These are phyloP conservation scores for Esox lucius DNA, from an alignment of 2,797 vertebrate genomes.

Conservation along the genomic window DNA sequence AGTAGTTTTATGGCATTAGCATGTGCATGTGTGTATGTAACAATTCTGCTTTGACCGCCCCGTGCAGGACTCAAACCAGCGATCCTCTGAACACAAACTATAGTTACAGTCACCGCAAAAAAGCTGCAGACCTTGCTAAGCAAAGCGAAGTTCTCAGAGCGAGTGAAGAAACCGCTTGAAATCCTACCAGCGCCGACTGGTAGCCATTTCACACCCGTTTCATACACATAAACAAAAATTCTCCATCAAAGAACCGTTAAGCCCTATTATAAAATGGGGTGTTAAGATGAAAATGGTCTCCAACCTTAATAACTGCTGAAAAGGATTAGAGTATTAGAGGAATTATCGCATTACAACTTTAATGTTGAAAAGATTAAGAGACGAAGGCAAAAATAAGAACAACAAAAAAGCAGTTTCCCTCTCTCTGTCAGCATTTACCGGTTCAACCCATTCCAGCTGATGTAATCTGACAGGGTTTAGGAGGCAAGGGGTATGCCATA, in stretches of 20 bases:
- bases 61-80: no score
- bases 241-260: not conserved
- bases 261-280: not conserved
- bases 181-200: no score
- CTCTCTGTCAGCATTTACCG: not conserved
- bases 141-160: no score
- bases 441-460: not conserved
- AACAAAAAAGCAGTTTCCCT: not conserved
- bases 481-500: slow-evolving; percentile 41
- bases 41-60: no score
- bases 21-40: not conserved
- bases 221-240: not conserved
- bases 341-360: not conserved
- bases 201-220: no score
- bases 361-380: not conserved
- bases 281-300: not conserved
- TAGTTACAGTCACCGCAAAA: no score
- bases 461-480: slow-evolving; percentile 55
- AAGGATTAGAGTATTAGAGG: not conserved
- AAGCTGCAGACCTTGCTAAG: not conserved
- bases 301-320: not conserved
- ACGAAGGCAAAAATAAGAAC: not conserved
- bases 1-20: not conserved
- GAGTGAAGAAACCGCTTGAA: no score
- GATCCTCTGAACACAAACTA: no score